phyloP scores from a whole-genome alignment of 2,113 vertebrate genomes.

The Riparia riparia region DNA sequence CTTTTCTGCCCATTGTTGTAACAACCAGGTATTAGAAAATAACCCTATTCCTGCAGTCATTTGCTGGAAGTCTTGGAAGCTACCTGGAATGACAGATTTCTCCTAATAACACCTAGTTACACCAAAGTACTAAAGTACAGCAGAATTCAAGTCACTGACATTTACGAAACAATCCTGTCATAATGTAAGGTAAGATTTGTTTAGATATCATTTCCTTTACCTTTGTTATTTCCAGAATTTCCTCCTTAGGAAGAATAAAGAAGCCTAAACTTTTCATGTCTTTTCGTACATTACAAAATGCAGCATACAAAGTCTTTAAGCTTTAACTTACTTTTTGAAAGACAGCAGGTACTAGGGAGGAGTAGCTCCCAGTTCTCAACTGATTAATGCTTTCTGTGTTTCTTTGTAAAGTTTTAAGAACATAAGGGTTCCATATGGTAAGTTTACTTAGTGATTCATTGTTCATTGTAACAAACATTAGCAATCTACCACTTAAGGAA shows the following conservation, averaged over 20 bases:
- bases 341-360: not conserved
- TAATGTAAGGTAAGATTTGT: not conserved
- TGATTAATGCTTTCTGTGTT: not conserved
- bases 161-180: not conserved
- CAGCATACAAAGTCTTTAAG: not conserved
- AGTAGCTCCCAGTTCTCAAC: not conserved
- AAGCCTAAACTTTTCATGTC: not conserved
- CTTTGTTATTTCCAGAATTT: not conserved
- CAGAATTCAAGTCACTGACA: not conserved
- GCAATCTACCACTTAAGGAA: fast-evolving
- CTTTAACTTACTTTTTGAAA: not conserved
- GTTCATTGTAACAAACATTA: not conserved
- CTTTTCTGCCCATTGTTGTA: not conserved
- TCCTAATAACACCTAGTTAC: no score
- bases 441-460: not conserved
- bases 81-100: not conserved
- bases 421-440: not conserved
- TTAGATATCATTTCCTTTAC: not conserved
- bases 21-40: not conserved
- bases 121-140: not conserved
- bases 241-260: not conserved
- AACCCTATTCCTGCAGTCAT: not conserved
- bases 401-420: not conserved
- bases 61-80: not conserved
- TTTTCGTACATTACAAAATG: not conserved